These are phyloP conservation scores for Pachyuromys duprasi DNA, from an alignment of 2,797 vertebrate genomes.

Conservation along the genomic window DNA sequence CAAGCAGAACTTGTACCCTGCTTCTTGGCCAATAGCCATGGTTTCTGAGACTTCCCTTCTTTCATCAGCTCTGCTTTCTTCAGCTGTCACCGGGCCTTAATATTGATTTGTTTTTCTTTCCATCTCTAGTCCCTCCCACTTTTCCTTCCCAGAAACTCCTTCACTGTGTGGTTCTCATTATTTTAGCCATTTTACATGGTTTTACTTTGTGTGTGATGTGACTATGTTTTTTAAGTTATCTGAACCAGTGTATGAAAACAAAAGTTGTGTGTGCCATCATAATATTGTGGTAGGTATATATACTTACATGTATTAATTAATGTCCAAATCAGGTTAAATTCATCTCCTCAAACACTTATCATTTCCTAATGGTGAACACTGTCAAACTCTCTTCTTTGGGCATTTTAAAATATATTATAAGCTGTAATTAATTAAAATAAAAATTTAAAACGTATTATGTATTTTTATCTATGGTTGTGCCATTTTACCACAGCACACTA, in stretches of 20 bases:
- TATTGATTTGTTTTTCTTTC: constrained; percentile 40
- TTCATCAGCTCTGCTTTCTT: constrained; percentile 64
- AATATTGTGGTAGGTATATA: neutral
- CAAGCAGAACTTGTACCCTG: neutral
- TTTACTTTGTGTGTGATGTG: constrained; percentile 23
- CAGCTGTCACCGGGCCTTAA: neutral
- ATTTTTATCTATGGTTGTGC: neutral
- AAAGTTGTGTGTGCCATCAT: neutral
- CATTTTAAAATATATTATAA: neutral
- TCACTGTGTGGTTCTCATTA: neutral
- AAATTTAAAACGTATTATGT: neutral
- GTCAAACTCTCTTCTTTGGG: neutral
- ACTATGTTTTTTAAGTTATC: constrained; percentile 11
- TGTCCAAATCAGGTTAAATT: neutral
- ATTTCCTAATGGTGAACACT: neutral
- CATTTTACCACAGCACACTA: neutral
- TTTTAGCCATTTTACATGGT: constrained; percentile 26
- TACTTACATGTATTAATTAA: neutral
- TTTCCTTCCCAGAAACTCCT: constrained; percentile 23
- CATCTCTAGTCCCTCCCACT: neutral
- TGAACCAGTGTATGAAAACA: neutral
- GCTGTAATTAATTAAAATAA: too few species aligned
- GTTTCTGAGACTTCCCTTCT: constrained; percentile 58
- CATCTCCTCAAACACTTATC: neutral
- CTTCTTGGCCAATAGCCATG: constrained; percentile 48